A percentile compares a stretch with the other conserved stretches of the same genome.
These are phyloP conservation scores for Danio kyathit DNA, from an alignment of 2,797 vertebrate genomes.

Conservation along the genomic window DNA sequence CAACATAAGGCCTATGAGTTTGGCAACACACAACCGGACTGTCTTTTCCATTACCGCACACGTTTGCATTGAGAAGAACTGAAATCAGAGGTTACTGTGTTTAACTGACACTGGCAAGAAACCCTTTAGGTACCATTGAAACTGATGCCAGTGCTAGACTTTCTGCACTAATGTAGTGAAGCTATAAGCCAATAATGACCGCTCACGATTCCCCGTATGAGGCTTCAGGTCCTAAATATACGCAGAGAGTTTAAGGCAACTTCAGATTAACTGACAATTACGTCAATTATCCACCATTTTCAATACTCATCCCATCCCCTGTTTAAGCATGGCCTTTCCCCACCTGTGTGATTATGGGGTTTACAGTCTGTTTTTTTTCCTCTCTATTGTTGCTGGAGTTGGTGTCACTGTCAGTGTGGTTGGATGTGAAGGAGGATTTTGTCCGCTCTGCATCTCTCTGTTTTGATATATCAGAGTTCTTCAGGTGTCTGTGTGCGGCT, in stretches of 20 bases:
- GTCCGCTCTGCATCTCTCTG: slow-evolving; percentile 67
- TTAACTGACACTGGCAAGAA: slow-evolving; percentile 76
- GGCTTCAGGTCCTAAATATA: slow-evolving; percentile 61
- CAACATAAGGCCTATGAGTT: slow-evolving; percentile 81
- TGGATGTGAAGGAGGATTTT: slow-evolving; percentile 69
- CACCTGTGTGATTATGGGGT: slow-evolving; percentile 71
- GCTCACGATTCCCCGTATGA: slow-evolving; percentile 21
- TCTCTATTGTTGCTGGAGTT: slow-evolving; percentile 33
- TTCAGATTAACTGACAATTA: slow-evolving; percentile 69
- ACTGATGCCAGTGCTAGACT: slow-evolving; percentile 44
- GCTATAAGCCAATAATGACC: slow-evolving; percentile 44
- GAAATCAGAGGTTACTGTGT: slow-evolving; percentile 63
- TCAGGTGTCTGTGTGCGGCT: slow-evolving; percentile 57
- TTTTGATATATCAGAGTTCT: slow-evolving; percentile 61
- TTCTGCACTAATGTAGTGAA: slow-evolving; percentile 45
- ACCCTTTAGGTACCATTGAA: slow-evolving; percentile 76
- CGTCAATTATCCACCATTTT: slow-evolving; percentile 60
- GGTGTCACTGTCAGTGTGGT: slow-evolving; percentile 63
- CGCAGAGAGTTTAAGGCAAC: slow-evolving; percentile 98
- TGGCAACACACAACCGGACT: slow-evolving; percentile 78
- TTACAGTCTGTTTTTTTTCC: slow-evolving; percentile 39
- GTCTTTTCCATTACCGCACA: slow-evolving; percentile 68
- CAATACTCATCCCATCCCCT: slow-evolving; percentile 23
- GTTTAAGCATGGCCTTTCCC: slow-evolving; percentile 63
- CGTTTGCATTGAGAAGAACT: slow-evolving; percentile 61